Evolutionary conservation across 2,113 vertebrate genomes (phyloP), one percentile per base, ranked within the genome.

Genomic region (Empidonax alnorum): DNA sequence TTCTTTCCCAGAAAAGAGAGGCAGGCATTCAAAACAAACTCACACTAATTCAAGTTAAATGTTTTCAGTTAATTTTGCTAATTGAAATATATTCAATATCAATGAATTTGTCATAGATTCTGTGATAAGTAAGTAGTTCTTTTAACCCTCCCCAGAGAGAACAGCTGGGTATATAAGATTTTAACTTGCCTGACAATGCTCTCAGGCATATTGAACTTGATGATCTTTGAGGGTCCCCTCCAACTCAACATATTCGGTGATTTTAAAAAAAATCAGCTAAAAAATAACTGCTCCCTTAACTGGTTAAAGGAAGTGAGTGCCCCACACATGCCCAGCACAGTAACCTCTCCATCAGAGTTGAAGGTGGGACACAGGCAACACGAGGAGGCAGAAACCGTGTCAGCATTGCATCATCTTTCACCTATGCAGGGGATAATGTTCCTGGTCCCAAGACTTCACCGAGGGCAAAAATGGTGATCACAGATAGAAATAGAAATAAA

Each of bases 381-480:
- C 0, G 11, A 93, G 87, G 90, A 49, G 19, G 78, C 52, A 93
- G 82, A 73, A 95, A 75, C 77, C 8, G 10, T 90, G 91, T 90
- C 92, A 96, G 76, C 91, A 97, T 97, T 84, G 97, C 95, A 89
- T 97, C 96, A 97, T 77, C 86, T 92, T 95, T 95, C 95, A 96
- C 96, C 96, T 95, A 89, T 5, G 4, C 88, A 84, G 74, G 84
- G 87, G 73, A 85, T 97, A 97, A 90, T 83, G 92, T 92, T 97
- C 96, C 88, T 0, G 28, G 95, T 79, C 95, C 94, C 87, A 84
- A 97, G 97, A 93, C 94, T 97, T 97, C 97, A 95, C 90, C 7
- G 23, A 97, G 96, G 96, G 97, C 97, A 98, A 97, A 97, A 97
- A 95, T 21, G 87, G 87, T 67, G 96, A 95, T 97, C 96, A 94